These are phyloP conservation scores for Tamandua tetradactyla DNA, from an alignment of 2,797 vertebrate species.

Conservation along the genomic window DNA sequence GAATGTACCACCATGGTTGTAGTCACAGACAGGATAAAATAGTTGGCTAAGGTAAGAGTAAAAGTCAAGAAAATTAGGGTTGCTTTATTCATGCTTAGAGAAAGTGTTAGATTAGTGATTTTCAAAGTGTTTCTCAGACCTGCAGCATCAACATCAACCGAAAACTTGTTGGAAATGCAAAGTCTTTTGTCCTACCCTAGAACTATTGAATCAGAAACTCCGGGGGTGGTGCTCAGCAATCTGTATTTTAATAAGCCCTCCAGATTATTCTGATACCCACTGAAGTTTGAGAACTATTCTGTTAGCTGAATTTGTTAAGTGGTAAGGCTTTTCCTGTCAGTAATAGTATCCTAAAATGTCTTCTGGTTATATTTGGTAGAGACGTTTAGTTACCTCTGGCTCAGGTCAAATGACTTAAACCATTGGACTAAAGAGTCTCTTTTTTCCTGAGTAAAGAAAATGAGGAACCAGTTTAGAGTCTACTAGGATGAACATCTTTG, in stretches of 20 bases:
- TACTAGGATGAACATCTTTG: not conserved
- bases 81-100: not conserved
- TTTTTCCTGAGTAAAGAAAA: not conserved
- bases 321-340: not conserved
- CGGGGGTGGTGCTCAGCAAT: not conserved
- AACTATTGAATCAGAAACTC: conserved; percentile 22
- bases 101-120: not conserved
- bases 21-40: not conserved
- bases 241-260: not conserved
- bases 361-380: not conserved
- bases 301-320: conserved; percentile 15
- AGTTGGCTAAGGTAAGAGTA: not conserved
- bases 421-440: not conserved
- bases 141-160: not conserved
- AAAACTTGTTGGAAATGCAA: not conserved
- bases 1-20: not conserved
- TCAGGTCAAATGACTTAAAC: not conserved
- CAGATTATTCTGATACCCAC: not conserved
- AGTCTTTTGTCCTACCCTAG: not conserved
- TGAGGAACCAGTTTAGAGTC: not conserved
- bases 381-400: not conserved
- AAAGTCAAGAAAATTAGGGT: not conserved
- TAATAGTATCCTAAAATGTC: not conserved
- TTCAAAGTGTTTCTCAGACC: not conserved
- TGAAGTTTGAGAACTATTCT: conserved; percentile 4